Evolutionary conservation across 2,797 vertebrate species (phyloP).

Genomic region (Chiloscyllium punctatum): DNA sequence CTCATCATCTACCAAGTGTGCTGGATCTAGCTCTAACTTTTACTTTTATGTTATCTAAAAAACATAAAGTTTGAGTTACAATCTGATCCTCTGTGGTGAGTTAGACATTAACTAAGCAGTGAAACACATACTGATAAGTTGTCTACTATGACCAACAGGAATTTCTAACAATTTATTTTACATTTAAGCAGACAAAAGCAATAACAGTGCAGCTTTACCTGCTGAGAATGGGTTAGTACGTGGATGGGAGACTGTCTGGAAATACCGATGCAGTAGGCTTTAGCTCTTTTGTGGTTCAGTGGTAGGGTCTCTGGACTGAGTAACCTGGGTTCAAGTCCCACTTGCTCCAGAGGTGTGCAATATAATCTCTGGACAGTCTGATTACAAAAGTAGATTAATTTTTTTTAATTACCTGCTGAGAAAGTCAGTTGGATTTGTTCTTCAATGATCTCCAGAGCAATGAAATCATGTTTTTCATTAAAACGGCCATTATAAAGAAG

Average conservation of each 20-base stretch:
- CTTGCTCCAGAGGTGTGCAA: no score
- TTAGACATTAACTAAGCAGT: background rate
- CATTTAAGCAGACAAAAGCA: background rate
- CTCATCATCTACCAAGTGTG: background rate
- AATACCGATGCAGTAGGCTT: no score
- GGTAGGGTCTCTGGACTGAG: no score
- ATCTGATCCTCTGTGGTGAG: background rate
- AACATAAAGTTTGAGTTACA: background rate
- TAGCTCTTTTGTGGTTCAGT: no score
- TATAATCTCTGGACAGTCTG: no score
- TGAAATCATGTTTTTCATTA: slow-evolving; percentile 96
- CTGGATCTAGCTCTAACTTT: background rate
- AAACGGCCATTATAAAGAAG: slow-evolving; percentile 94
- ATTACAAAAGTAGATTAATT: no score
- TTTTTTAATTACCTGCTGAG: slow-evolving; percentile 69
- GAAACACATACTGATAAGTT: background rate
- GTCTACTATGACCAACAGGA: background rate
- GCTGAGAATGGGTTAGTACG: slow-evolving; percentile 66
- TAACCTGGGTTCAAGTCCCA: no score
- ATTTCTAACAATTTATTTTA: background rate
- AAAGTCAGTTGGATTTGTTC: slow-evolving; percentile 94
- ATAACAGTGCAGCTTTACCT: slow-evolving; percentile 55
- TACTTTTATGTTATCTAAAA: background rate
- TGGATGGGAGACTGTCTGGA: no score
- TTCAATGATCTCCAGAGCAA: slow-evolving; percentile 86